Percentiles rank a stretch among this genome's conserved stretches.
These are phyloP conservation scores for Lasiommata megera DNA, from an alignment of 2,888 invertebrate genomes.

Conservation along the genomic window DNA sequence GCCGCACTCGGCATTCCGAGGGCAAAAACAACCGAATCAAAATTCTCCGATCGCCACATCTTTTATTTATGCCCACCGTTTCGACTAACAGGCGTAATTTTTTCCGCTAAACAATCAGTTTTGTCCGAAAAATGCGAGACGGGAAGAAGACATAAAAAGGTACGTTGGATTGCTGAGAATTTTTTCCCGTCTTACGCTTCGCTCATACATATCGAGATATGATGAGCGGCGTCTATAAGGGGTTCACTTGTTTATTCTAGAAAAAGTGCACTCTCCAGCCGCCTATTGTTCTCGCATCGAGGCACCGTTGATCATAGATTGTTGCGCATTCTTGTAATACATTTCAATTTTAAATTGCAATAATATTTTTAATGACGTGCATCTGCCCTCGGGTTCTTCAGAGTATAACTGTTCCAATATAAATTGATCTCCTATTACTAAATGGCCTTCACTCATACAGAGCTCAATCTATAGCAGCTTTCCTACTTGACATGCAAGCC, in stretches of 20 bases:
- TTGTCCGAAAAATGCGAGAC: conserved; percentile 78
- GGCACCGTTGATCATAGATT: conserved; percentile 31
- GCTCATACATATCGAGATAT: conserved; percentile 66
- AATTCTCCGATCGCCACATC: conserved; percentile 70
- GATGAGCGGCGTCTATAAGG: conserved; percentile 48
- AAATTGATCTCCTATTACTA: background rate
- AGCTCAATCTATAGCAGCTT: background rate
- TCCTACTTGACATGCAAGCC: background rate
- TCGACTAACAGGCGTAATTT: conserved; percentile 79
- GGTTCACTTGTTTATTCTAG: conserved; percentile 37
- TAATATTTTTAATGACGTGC: conserved; percentile 17
- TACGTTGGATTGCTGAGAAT: conserved; percentile 53
- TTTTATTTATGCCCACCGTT: conserved; percentile 75
- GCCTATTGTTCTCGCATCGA: conserved; percentile 38
- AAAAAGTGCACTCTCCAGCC: conserved; percentile 40
- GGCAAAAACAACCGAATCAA: conserved; percentile 75
- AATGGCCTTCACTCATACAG: background rate
- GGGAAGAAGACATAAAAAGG: conserved; percentile 74
- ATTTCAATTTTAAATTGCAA: conserved; percentile 28
- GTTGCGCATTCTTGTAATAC: conserved; percentile 28
- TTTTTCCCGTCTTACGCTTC: conserved; percentile 52
- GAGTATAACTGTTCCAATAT: background rate
- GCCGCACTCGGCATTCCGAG: conserved; percentile 59
- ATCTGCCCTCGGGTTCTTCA: background rate
- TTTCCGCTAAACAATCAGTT: conserved; percentile 81